These are phyloP conservation scores for Entomyzon cyanotis DNA, from an alignment of 2,113 vertebrate species.

Conservation along the genomic window DNA sequence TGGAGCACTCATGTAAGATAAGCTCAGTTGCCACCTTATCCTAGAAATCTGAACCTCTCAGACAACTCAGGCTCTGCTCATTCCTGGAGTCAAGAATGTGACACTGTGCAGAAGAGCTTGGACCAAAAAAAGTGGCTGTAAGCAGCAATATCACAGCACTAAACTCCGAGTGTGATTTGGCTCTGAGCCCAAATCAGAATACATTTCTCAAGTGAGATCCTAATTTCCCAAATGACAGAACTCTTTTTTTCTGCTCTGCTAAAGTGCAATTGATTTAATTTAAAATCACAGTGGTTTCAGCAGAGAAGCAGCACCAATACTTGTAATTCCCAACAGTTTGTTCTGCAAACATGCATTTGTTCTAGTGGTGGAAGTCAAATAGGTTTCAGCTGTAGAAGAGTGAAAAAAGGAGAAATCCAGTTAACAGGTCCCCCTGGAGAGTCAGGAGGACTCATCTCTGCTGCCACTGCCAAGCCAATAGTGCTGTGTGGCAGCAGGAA, in stretches of 20 bases:
- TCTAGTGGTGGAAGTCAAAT: background rate
- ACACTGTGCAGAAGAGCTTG: background rate
- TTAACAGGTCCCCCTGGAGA: background rate
- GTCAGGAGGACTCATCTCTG: background rate
- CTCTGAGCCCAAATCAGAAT: background rate
- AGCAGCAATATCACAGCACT: background rate
- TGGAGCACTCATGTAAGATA: background rate
- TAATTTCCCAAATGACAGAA: background rate
- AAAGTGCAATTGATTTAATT: background rate
- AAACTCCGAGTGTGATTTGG: background rate
- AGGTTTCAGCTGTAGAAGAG: background rate
- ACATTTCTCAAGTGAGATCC: background rate
- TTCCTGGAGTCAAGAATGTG: background rate
- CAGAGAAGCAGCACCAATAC: background rate
- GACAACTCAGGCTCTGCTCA: background rate
- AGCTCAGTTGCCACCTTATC: background rate
- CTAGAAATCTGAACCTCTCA: background rate
- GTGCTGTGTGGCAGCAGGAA: background rate
- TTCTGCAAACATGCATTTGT: background rate
- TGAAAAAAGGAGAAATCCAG: background rate
- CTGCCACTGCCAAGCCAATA: background rate
- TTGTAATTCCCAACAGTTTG: background rate
- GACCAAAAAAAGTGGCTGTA: background rate
- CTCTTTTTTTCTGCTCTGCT: background rate
- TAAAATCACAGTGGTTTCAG: background rate